A percentile compares a stretch with the other conserved stretches of the same genome.
Conservation (phyloP, 1,140 invertebrate species). For the Coptotermes formosanus region DNA sequence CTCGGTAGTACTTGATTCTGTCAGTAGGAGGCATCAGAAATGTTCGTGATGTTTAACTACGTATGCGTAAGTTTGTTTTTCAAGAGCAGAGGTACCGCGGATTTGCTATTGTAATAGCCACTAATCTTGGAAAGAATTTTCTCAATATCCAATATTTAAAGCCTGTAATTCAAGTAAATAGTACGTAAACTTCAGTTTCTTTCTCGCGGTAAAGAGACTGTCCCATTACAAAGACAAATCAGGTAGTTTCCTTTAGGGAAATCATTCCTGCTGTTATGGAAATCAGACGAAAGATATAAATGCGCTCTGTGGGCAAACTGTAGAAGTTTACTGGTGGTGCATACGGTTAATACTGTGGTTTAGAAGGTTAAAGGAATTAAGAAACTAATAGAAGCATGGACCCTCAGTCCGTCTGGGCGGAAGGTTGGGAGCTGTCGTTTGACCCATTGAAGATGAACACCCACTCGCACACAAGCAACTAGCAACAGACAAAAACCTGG, state of each 20-base stretch:
- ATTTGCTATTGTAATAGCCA: neutral
- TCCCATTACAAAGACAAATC: no score
- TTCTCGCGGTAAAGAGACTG: no score
- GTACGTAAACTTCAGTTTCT: no score
- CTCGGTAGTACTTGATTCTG: no score
- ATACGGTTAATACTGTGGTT: no score
- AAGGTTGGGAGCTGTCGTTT: neutral
- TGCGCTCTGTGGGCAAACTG: no score
- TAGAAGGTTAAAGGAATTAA: neutral
- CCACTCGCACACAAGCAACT: neutral
- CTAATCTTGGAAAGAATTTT: neutral
- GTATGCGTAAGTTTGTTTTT: neutral
- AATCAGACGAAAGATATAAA: no score
- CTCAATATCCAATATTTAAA: neutral
- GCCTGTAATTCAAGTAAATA: no score
- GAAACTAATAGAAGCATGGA: neutral
- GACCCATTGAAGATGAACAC: slow-evolving; percentile 7
- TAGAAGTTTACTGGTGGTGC: no score
- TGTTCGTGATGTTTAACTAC: neutral
- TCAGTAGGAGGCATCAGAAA: no score
- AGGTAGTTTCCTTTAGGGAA: no score
- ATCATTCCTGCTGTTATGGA: no score
- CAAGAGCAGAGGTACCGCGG: neutral
- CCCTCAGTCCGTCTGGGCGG: neutral
- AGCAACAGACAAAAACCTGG: neutral